These are phyloP conservation scores for Acrocyrtus sp. DNA, from an alignment of 2,888 invertebrate species.

Conservation along the genomic window DNA sequence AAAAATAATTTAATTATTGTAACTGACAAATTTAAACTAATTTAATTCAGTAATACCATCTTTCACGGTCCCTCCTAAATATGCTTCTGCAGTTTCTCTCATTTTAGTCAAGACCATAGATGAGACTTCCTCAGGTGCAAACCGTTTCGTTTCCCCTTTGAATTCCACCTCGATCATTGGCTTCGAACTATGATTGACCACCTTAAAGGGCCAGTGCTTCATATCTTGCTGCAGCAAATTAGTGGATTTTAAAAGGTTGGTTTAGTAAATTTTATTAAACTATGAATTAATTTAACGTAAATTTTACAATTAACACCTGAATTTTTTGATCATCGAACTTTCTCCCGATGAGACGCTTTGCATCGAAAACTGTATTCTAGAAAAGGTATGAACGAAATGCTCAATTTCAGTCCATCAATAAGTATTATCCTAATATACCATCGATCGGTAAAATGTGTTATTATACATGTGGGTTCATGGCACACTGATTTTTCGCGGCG, in stretches of 20 bases:
- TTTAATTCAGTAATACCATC: too few relatives aligned
- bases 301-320: too few relatives aligned
- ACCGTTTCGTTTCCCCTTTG: constrained; percentile 73
- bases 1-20: too few relatives aligned
- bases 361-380: constrained; percentile 39
- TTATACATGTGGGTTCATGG: constrained; percentile 81
- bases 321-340: constrained; percentile 87
- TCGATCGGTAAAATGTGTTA: constrained; percentile 72
- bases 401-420: too few relatives aligned
- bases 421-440: neutral
- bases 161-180: constrained; percentile 65
- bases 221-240: too few relatives aligned
- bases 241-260: too few relatives aligned
- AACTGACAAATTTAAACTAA: too few relatives aligned
- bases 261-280: too few relatives aligned
- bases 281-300: too few relatives aligned
- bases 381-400: neutral
- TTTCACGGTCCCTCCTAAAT: constrained; percentile 83
- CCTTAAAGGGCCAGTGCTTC: constrained; percentile 94
- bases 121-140: constrained; percentile 73
- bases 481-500: constrained; percentile 85
- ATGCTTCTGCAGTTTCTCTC: constrained; percentile 92
- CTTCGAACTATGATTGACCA: constrained; percentile 67
- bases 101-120: constrained; percentile 83
- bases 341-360: constrained; percentile 82